Conservation (phyloP, 2,797 vertebrate genomes). For the Lacerta agilis region DNA sequence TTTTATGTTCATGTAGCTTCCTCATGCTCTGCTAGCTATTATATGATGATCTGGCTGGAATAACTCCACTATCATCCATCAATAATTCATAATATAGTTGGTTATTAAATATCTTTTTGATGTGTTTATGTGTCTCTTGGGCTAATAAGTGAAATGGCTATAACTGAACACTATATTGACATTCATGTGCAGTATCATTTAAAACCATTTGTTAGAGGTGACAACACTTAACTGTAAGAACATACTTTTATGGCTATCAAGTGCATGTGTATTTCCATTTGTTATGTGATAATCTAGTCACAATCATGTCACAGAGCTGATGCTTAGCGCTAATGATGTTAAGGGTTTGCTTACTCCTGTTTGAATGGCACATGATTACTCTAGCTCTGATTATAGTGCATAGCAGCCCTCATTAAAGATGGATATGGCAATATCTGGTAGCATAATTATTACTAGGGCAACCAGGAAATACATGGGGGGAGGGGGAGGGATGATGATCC, state of each 20-base stretch:
- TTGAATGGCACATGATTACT: background rate
- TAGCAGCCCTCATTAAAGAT: background rate
- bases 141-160: slow-evolving; percentile 56
- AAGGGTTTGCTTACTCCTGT: background rate
- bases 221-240: slow-evolving; percentile 36
- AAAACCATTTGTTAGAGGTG: slow-evolving; percentile 64
- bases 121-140: slow-evolving; percentile 61
- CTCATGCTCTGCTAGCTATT: background rate
- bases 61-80: slow-evolving; percentile 38
- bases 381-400: too few species aligned
- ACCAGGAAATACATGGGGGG: background rate
- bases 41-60: background rate
- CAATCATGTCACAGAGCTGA: slow-evolving; percentile 24
- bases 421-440: background rate
- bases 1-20: too few species aligned
- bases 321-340: slow-evolving; percentile 44
- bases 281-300: slow-evolving; percentile 36
- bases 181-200: slow-evolving; percentile 75
- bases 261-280: slow-evolving; percentile 38
- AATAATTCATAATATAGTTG: slow-evolving; percentile 51
- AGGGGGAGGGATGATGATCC: background rate
- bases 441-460: background rate
- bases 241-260: slow-evolving; percentile 17
- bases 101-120: slow-evolving; percentile 60
- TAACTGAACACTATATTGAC: slow-evolving; percentile 68